A percentile compares a stretch with the other conserved stretches of the same genome.
phyloP scores from a whole-genome alignment of 2,888 invertebrate genomes.

The Pegoplata infirma region DNA sequence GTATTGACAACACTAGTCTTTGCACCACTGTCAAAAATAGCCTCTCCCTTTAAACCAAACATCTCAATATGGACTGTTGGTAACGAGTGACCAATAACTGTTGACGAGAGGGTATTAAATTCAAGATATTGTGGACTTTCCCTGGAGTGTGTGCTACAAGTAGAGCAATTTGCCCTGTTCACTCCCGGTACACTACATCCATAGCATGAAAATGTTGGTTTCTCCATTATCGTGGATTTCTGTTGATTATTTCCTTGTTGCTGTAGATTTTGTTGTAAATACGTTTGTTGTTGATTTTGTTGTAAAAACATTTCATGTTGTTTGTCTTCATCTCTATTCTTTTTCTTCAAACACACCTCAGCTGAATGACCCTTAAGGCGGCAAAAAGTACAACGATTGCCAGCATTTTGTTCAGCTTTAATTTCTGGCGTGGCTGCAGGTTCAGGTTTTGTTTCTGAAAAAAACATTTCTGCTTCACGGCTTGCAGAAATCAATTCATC shows the following conservation, averaged over 20 bases:
- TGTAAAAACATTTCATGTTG: neutral
- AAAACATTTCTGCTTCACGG: slow-evolving; percentile 47
- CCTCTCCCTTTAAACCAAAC: no score
- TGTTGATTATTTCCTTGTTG: neutral
- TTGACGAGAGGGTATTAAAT: slow-evolving; percentile 21
- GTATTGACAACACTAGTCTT: no score
- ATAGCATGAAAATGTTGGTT: slow-evolving; percentile 9
- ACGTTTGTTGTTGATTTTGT: neutral
- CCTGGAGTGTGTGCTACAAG: slow-evolving; percentile 4
- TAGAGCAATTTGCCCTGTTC: slow-evolving; percentile 22
- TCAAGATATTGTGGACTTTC: slow-evolving; percentile 30
- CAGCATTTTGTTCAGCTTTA: neutral
- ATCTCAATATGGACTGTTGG: no score
- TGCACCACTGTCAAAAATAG: no score
- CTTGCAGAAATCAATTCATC: slow-evolving; percentile 26
- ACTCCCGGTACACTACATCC: slow-evolving; percentile 23
- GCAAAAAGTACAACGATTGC: slow-evolving; percentile 25
- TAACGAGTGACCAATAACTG: slow-evolving; percentile 37
- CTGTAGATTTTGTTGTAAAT: neutral
- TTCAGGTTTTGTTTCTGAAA: neutral
- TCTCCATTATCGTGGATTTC: neutral
- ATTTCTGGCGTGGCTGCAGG: neutral
- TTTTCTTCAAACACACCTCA: slow-evolving; percentile 17
- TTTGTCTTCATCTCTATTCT: neutral
- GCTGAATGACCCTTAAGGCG: neutral